These are phyloP conservation scores for Rhincodon typus DNA, from an alignment of 2,797 vertebrate species.

Conservation along the genomic window DNA sequence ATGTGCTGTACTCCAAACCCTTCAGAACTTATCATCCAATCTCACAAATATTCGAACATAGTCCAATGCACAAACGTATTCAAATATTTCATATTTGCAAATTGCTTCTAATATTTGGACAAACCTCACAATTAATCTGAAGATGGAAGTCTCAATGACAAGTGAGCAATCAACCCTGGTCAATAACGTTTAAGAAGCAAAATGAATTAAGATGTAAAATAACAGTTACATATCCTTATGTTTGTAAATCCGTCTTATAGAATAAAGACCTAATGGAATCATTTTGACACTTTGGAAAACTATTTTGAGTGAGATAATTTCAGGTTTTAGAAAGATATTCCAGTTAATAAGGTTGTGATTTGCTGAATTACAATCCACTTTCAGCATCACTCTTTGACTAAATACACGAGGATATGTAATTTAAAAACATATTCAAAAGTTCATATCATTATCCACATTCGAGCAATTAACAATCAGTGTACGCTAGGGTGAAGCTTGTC, in stretches of 20 bases:
- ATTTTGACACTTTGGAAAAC: not conserved
- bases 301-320: not conserved
- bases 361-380: not conserved
- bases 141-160: not conserved
- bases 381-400: not conserved
- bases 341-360: not conserved
- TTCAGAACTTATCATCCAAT: not conserved
- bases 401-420: constrained; percentile 12
- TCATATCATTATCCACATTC: not conserved
- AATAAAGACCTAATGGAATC: not conserved
- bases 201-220: not conserved
- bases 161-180: not conserved
- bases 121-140: not conserved
- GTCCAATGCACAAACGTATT: not conserved
- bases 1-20: not conserved
- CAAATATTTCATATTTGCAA: not conserved
- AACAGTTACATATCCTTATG: constrained; percentile 17
- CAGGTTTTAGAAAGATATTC: not conserved
- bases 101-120: not conserved
- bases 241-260: not conserved
- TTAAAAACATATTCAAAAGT: not conserved
- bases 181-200: not conserved
- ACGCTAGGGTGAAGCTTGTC: not conserved
- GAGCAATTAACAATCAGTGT: not conserved
- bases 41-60: not conserved